Conservation (phyloP, 2,888 invertebrate species). For the Leptopterna dolabrata region DNA sequence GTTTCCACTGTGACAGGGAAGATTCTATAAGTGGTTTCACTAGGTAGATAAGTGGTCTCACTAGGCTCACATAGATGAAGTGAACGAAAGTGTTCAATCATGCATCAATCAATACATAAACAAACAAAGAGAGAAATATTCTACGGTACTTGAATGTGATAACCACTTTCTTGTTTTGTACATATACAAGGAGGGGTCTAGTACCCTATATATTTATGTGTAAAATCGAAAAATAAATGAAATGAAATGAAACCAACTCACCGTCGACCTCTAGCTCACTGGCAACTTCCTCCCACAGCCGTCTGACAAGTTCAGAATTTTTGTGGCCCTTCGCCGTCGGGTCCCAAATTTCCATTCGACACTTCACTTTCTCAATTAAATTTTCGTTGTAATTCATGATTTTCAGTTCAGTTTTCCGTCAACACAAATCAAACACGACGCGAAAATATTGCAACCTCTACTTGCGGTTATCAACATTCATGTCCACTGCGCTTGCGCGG, state of each 20-base stretch:
- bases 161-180: too few species aligned
- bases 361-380: neutral
- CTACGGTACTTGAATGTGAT: neutral
- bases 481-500: neutral
- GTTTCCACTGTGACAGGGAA: conserved; percentile 11
- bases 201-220: too few species aligned
- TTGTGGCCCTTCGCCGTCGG: neutral
- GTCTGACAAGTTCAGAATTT: neutral
- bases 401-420: neutral
- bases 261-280: neutral
- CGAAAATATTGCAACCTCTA: conserved; percentile 8
- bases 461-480: neutral
- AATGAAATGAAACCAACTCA: too few species aligned
- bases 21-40: neutral
- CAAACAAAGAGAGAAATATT: neutral
- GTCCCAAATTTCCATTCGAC: neutral
- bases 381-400: neutral
- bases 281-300: conserved; percentile 8
- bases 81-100: neutral
- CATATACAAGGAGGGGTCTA: too few species aligned
- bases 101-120: neutral
- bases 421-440: neutral
- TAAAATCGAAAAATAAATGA: too few species aligned
- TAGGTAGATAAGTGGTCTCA: too few species aligned
- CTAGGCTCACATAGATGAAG: neutral